Conservation (phyloP, 1,140 invertebrate genomes). For the Panulirus ornatus region DNA sequence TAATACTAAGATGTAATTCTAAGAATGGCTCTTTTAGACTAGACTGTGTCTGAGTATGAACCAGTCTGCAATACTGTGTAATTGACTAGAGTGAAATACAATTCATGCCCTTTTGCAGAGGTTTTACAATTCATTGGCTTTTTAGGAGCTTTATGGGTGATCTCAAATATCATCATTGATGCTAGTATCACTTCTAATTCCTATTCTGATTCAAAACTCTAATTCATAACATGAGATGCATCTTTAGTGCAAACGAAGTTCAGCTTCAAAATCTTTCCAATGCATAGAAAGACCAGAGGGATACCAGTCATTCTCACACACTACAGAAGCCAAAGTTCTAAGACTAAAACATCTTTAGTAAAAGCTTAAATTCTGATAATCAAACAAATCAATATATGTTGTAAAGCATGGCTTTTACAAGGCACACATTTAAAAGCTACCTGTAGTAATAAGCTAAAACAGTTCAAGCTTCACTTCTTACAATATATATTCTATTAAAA, state of each 20-base stretch:
- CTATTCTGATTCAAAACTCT: not conserved
- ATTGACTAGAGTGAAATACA: conserved; percentile 20
- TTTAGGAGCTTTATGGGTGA: not conserved
- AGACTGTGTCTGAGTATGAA: not conserved
- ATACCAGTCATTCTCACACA: not conserved
- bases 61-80: not conserved
- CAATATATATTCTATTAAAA: no score
- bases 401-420: no score
- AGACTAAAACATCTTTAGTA: no score
- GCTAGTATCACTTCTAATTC: no score
- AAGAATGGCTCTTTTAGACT: conserved; percentile 8
- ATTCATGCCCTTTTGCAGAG: conserved; percentile 8
- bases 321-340: no score
- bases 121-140: not conserved
- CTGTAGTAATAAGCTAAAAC: no score
- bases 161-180: no score
- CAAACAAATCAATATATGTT: no score
- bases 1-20: conserved; percentile 9
- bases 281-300: conserved; percentile 49
- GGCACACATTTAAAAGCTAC: no score
- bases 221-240: not conserved
- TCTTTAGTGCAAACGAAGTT: conserved; percentile 13
- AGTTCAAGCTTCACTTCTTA: no score
- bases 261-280: conserved; percentile 45
- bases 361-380: no score